These are phyloP conservation scores for Myotis yumanensis DNA, from an alignment of 2,113 vertebrate species.

Conservation along the genomic window DNA sequence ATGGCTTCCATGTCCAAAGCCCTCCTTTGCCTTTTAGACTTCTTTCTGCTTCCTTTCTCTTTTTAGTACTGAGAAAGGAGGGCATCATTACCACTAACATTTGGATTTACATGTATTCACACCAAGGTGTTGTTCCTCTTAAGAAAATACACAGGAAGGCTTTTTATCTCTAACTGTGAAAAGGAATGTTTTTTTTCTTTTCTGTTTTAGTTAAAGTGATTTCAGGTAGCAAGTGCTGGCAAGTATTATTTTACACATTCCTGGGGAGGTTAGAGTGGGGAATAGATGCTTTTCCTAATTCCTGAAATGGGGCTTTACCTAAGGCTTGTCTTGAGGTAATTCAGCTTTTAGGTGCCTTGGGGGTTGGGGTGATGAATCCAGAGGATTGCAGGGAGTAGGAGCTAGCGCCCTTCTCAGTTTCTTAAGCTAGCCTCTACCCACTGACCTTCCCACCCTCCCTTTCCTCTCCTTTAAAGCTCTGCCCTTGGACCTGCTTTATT, in stretches of 20 bases:
- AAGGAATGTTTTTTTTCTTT: background rate
- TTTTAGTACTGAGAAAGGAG: background rate
- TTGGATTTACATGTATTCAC: background rate
- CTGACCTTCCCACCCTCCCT: background rate
- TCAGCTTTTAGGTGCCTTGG: background rate
- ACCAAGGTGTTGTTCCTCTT: background rate
- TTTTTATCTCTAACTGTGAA: background rate
- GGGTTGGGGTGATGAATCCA: background rate
- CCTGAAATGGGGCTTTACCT: background rate
- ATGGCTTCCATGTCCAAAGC: background rate
- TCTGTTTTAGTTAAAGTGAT: constrained; percentile 3
- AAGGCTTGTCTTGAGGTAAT: background rate
- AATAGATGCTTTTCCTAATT: background rate
- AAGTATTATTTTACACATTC: background rate
- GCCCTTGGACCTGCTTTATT: background rate
- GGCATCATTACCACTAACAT: background rate
- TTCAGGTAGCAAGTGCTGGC: background rate
- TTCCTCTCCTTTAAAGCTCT: constrained; percentile 5
- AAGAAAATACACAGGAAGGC: background rate
- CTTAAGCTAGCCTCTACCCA: background rate
- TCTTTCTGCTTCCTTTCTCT: background rate
- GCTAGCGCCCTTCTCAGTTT: background rate
- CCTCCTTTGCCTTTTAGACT: background rate
- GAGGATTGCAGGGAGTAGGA: background rate
- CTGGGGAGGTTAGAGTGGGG: background rate